These are phyloP conservation scores for Polymixis lichenea DNA, from an alignment of 2,888 invertebrate genomes.

Conservation along the genomic window DNA sequence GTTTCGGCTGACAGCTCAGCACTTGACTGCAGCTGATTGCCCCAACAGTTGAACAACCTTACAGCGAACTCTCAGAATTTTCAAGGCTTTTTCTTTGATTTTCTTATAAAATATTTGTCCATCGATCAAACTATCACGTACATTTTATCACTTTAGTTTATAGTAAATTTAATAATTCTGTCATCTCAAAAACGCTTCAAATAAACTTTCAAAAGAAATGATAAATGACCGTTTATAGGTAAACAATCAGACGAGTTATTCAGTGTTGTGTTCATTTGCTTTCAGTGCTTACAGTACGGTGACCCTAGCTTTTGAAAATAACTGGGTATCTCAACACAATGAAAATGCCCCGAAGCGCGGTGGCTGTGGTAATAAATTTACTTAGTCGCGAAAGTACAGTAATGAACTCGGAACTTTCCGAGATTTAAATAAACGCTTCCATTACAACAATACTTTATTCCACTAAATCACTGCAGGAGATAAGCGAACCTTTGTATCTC, in stretches of 20 bases:
- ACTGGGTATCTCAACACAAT: slow-evolving; percentile 33
- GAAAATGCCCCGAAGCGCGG: slow-evolving; percentile 32
- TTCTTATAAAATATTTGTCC: slow-evolving; percentile 19
- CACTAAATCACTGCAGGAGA: slow-evolving; percentile 20
- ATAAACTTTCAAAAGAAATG: slow-evolving; percentile 47
- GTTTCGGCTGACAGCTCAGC: neutral
- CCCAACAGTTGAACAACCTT: slow-evolving; percentile 17
- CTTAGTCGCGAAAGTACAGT: slow-evolving; percentile 29
- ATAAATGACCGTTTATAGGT: slow-evolving; percentile 48
- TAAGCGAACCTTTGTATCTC: slow-evolving; percentile 17
- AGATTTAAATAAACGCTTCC: slow-evolving; percentile 37
- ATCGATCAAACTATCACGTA: slow-evolving; percentile 40
- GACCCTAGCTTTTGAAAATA: slow-evolving; percentile 39
- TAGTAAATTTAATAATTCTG: slow-evolving; percentile 36
- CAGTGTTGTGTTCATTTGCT: slow-evolving; percentile 30
- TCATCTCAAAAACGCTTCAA: slow-evolving; percentile 32
- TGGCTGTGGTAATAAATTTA: slow-evolving; percentile 50
- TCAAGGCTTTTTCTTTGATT: slow-evolving; percentile 17
- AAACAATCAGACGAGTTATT: slow-evolving; percentile 54
- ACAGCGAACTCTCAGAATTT: slow-evolving; percentile 1
- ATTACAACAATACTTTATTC: slow-evolving; percentile 20
- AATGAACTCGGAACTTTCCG: slow-evolving; percentile 60
- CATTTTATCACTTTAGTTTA: slow-evolving; percentile 22
- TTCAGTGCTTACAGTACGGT: slow-evolving; percentile 34
- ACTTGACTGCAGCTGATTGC: neutral